phyloP scores from a whole-genome alignment of 2,888 invertebrate species.

The Drosophila diplacantha region DNA sequence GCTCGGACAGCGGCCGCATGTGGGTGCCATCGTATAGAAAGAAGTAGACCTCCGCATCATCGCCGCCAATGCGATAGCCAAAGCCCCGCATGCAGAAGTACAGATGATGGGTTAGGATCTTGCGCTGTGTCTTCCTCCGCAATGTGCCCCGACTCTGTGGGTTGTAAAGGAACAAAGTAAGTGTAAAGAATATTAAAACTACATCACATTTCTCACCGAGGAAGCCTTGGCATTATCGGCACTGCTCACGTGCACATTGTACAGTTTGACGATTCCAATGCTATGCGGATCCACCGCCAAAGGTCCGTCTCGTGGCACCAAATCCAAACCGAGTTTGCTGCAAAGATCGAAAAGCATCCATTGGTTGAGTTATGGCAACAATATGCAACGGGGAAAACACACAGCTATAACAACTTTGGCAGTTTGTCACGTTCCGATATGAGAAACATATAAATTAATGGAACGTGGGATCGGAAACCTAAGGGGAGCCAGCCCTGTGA shows the following conservation, averaged over 20 bases:
- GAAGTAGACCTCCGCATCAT: constrained; percentile 93
- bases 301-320: constrained; percentile 93
- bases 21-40: constrained; percentile 87
- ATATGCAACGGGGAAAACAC: constrained; percentile 13
- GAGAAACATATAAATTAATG: constrained; percentile 35
- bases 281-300: constrained; percentile 93
- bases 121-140: constrained; percentile 74
- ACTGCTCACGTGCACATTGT: constrained; percentile 87
- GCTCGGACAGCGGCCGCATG: constrained; percentile 89
- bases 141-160: constrained; percentile 78
- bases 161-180: not conserved
- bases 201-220: constrained; percentile 80
- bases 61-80: constrained; percentile 90
- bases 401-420: constrained; percentile 53
- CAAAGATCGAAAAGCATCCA: constrained; percentile 58
- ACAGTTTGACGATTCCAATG: constrained; percentile 92
- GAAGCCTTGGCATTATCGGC: constrained; percentile 84
- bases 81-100: constrained; percentile 93
- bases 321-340: constrained; percentile 93
- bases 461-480: constrained; percentile 5
- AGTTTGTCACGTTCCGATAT: constrained; percentile 59
- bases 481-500: constrained; percentile 20
- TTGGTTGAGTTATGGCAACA: constrained; percentile 26
- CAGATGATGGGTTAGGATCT: constrained; percentile 85
- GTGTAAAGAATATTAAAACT: not conserved